phyloP scores from a whole-genome alignment of 2,888 invertebrate genomes.

The Parthenolecanium corni region DNA sequence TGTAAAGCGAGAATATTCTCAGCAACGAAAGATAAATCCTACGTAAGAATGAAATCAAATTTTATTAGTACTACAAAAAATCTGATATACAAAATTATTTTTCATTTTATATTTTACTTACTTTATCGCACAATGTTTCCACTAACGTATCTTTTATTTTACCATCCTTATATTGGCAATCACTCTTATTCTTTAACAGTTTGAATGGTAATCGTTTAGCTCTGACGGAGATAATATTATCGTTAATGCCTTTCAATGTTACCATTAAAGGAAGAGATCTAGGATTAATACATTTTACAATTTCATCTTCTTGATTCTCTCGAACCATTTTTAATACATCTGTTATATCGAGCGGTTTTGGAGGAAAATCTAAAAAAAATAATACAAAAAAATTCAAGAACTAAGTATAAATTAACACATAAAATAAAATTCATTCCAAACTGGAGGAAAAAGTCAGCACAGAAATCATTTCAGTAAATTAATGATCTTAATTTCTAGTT shows the following conservation, averaged over 20 bases:
- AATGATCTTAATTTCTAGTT: too few species aligned
- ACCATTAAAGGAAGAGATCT: constrained; percentile 13
- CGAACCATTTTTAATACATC: not conserved
- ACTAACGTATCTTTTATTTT: constrained; percentile 18
- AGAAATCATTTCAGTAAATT: too few species aligned
- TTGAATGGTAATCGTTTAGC: not conserved
- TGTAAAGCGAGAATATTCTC: constrained; percentile 17
- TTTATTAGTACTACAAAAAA: not conserved
- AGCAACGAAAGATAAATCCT: constrained; percentile 11
- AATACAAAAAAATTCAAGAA: too few species aligned
- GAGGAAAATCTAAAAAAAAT: too few species aligned
- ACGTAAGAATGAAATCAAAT: not conserved
- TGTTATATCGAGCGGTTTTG: not conserved
- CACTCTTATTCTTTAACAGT: not conserved
- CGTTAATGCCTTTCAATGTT: constrained; percentile 8
- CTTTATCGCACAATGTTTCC: constrained; percentile 4
- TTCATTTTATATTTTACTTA: not conserved
- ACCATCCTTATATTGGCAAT: constrained; percentile 1
- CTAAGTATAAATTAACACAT: too few species aligned
- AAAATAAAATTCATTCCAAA: too few species aligned
- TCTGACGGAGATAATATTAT: not conserved
- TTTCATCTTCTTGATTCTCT: not conserved
- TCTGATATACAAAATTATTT: not conserved
- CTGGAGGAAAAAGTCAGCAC: too few species aligned
- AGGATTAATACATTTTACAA: not conserved